Conservation (phyloP, 1,140 invertebrate species). For the Drosophila kohkoa region DNA sequence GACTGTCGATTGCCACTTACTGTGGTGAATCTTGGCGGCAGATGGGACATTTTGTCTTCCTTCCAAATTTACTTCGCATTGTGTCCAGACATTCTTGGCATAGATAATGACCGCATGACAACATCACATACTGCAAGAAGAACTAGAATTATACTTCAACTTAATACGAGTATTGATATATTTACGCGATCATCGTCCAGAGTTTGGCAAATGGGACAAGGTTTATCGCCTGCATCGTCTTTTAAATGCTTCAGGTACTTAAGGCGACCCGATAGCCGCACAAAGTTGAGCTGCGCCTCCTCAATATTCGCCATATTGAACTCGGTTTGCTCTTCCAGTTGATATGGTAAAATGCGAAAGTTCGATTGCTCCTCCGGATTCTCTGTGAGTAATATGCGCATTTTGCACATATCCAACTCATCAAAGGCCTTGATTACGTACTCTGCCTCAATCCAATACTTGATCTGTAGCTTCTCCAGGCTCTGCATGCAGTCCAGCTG, state of each 20-base stretch:
- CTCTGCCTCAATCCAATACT: slow-evolving; percentile 83
- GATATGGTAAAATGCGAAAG: slow-evolving; percentile 61
- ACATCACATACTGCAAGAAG: slow-evolving; percentile 70
- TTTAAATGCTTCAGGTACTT: slow-evolving; percentile 82
- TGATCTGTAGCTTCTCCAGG: slow-evolving; percentile 87
- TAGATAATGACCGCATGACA: slow-evolving; percentile 80
- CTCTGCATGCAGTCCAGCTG: slow-evolving; percentile 88
- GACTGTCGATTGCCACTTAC: slow-evolving; percentile 25
- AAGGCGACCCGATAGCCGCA: slow-evolving; percentile 58
- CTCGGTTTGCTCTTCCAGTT: slow-evolving; percentile 57
- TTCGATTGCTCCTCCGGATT: slow-evolving; percentile 71
- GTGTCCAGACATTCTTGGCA: slow-evolving; percentile 69
- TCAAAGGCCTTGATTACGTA: slow-evolving; percentile 86
- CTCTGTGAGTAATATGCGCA: slow-evolving; percentile 85
- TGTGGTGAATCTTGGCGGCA: slow-evolving; percentile 86
- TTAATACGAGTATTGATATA: background rate
- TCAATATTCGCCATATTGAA: slow-evolving; percentile 60
- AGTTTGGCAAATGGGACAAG: slow-evolving; percentile 90
- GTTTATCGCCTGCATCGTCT: slow-evolving; percentile 84
- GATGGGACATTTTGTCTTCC: slow-evolving; percentile 86
- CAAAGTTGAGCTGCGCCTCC: slow-evolving; percentile 69
- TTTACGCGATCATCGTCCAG: slow-evolving; percentile 69
- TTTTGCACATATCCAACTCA: slow-evolving; percentile 91
- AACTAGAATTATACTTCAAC: background rate
- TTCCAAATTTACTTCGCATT: slow-evolving; percentile 33